Percentiles rank a stretch among this genome's conserved stretches.
Conservation (phyloP, 2,888 invertebrate genomes). For the Parthenolecanium corni region DNA sequence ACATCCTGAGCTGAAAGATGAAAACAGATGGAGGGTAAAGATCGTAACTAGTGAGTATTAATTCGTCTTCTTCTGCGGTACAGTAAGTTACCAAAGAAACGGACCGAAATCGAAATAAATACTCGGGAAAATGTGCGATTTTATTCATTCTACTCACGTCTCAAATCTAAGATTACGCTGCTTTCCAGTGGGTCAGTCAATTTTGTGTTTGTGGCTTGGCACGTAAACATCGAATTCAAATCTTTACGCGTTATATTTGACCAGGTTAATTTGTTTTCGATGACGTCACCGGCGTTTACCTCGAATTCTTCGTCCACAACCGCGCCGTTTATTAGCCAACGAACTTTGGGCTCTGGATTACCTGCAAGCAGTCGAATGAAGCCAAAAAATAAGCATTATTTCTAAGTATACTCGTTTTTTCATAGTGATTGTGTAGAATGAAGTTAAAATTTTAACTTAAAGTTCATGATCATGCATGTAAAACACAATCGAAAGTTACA, state of each 20-base stretch:
- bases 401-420: conserved; percentile 10
- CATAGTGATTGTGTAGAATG: background rate
- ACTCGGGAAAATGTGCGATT: background rate
- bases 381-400: background rate
- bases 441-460: no score
- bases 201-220: conserved; percentile 74
- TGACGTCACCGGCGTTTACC: conserved; percentile 72
- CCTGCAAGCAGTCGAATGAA: conserved; percentile 42
- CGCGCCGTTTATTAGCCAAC: conserved; percentile 71
- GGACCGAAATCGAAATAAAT: background rate
- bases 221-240: conserved; percentile 75
- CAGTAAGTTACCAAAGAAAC: no score
- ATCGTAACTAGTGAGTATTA: no score
- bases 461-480: no score
- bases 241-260: conserved; percentile 63
- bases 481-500: no score
- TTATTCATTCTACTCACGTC: conserved; percentile 50
- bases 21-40: no score
- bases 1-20: no score
- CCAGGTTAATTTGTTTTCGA: conserved; percentile 62
- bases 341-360: conserved; percentile 67
- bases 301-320: conserved; percentile 71
- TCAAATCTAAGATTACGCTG: conserved; percentile 63
- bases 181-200: conserved; percentile 68
- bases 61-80: no score